Percentiles rank a stretch among this genome's conserved stretches.
Evolutionary conservation across 2,797 vertebrate genomes (phyloP).

Genomic region (Epinephelus malabaricus): DNA sequence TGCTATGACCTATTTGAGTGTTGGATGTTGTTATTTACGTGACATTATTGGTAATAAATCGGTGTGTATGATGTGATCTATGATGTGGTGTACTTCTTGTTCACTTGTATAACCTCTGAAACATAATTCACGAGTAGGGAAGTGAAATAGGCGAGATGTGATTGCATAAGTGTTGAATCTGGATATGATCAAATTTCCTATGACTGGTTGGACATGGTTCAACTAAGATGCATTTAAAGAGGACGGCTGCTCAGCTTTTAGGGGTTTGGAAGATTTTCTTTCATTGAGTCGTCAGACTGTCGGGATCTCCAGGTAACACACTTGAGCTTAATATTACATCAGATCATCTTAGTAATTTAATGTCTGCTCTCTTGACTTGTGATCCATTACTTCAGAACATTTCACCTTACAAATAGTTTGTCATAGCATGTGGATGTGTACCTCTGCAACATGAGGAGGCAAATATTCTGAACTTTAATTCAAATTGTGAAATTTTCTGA

Average conservation of each 20-base stretch:
- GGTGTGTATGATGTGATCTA: too few relatives aligned
- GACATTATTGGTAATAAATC: too few relatives aligned
- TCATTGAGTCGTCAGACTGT: not conserved
- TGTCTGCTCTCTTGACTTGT: not conserved
- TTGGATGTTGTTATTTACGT: too few relatives aligned
- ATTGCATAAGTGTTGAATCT: not conserved
- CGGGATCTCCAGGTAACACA: conserved; percentile 24
- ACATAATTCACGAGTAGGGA: not conserved
- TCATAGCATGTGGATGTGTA: not conserved
- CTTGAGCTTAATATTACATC: not conserved
- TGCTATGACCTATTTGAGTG: too few relatives aligned
- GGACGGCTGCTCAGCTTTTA: rapidly evolving
- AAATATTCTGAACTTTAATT: not conserved
- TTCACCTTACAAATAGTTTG: not conserved
- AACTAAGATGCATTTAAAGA: not conserved
- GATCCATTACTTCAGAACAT: not conserved
- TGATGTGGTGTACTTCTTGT: too few relatives aligned
- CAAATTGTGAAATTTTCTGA: not conserved
- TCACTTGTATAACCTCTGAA: too few relatives aligned
- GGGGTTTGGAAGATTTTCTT: not conserved
- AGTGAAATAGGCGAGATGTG: conserved; percentile 4
- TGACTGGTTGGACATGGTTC: conserved; percentile 4
- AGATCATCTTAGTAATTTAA: not conserved
- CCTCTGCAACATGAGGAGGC: not conserved
- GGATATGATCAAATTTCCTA: not conserved